Conservation (phyloP, 2,113 vertebrate genomes). For the Rhizomys pruinosus region DNA sequence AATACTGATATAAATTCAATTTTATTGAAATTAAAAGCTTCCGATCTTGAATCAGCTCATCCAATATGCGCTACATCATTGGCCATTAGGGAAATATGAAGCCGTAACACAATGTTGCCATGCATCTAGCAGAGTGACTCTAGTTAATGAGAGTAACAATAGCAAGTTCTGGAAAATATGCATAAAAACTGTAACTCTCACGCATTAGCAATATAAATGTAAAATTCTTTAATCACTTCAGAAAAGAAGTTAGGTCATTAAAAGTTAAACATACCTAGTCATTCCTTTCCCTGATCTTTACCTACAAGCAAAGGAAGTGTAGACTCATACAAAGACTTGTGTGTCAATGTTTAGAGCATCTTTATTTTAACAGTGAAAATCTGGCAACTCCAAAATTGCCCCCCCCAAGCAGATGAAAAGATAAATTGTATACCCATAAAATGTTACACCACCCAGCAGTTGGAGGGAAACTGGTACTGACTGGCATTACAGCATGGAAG, state of each 20-base stretch:
- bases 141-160: not conserved
- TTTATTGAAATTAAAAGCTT: slow-evolving; percentile 5
- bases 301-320: not conserved
- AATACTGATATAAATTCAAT: not conserved
- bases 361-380: not conserved
- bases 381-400: not conserved
- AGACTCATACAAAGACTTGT: not conserved
- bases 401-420: not conserved
- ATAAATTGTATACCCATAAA: not conserved
- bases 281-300: not conserved
- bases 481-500: not conserved
- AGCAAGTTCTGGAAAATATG: not conserved
- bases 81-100: not conserved
- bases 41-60: not conserved
- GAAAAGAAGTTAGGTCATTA: not conserved
- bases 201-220: not conserved
- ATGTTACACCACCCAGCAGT: not conserved
- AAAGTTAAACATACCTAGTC: not conserved
- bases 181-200: not conserved
- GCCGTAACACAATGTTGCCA: not conserved
- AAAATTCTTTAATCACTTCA: slow-evolving; percentile 14
- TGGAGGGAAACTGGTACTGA: not conserved
- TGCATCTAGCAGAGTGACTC: not conserved
- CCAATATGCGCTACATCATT: not conserved
- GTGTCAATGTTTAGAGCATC: not conserved